Evolutionary conservation across 1,140 invertebrate genomes (phyloP).

Genomic region (Meloidogyne chitwoodi): DNA sequence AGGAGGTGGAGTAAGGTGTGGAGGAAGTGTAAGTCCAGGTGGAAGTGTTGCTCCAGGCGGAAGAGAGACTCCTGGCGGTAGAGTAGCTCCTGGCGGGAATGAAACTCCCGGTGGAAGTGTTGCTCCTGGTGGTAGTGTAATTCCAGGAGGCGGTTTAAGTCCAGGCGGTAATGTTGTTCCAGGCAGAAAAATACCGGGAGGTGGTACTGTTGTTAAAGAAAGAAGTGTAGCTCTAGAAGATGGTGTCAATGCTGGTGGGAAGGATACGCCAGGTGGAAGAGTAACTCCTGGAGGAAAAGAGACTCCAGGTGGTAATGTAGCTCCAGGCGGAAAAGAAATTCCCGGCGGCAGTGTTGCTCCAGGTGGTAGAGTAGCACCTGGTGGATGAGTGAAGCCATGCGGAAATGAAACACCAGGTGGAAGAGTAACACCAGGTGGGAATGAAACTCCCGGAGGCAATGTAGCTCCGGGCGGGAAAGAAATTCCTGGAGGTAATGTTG

Average conservation of each 20-base stretch:
- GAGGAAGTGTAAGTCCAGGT: not conserved
- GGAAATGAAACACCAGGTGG: conserved; percentile 2
- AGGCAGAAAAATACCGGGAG: not conserved
- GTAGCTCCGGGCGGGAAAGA: not conserved
- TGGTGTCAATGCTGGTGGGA: not conserved
- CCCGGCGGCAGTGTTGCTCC: not conserved
- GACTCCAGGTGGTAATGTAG: not conserved
- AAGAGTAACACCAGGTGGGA: not conserved
- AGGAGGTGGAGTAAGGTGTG: not conserved
- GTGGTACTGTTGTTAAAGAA: not conserved
- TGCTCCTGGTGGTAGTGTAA: not conserved
- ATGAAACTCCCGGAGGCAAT: not conserved
- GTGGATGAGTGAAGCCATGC: not conserved
- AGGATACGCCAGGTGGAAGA: not conserved
- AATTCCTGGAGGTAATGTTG: not conserved
- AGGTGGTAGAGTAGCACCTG: not conserved
- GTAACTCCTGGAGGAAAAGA: not conserved
- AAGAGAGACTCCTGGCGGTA: not conserved
- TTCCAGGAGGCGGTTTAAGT: not conserved
- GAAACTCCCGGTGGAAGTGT: not conserved
- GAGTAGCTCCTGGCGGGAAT: not conserved
- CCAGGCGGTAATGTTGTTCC: not conserved
- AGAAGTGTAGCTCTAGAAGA: not conserved
- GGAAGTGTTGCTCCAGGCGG: not conserved
- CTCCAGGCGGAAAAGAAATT: not conserved